These are phyloP conservation scores for Cacoxenus indagator DNA, from an alignment of 2,888 invertebrate species.

Conservation along the genomic window DNA sequence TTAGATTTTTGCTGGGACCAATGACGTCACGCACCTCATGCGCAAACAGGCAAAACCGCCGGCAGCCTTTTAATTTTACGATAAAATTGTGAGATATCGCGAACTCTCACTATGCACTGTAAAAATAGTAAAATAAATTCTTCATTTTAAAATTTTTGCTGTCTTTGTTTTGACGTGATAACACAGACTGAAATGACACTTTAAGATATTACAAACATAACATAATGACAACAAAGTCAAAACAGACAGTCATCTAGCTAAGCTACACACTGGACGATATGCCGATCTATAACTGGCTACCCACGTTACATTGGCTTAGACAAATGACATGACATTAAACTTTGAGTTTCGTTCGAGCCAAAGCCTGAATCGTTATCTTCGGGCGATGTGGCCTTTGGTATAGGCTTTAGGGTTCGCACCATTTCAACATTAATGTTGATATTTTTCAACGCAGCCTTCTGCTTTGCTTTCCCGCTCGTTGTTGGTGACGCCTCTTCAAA, in stretches of 20 bases:
- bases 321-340: too few species aligned
- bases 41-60: slow-evolving; percentile 20
- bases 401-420: slow-evolving; percentile 34
- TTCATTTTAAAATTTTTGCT: too few species aligned
- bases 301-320: too few species aligned
- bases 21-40: too few species aligned
- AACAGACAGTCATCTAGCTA: too few species aligned
- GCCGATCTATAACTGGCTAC: too few species aligned
- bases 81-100: slow-evolving; percentile 36
- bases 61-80: slow-evolving; percentile 45
- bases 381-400: slow-evolving; percentile 37
- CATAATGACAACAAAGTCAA: too few species aligned
- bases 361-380: slow-evolving; percentile 48
- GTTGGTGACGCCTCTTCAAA: not conserved
- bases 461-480: not conserved
- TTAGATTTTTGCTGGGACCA: too few species aligned
- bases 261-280: too few species aligned
- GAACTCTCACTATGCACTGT: slow-evolving; percentile 29
- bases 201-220: too few species aligned
- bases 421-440: slow-evolving; percentile 34
- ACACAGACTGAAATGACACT: too few species aligned
- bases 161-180: too few species aligned
- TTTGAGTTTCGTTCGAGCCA: not conserved
- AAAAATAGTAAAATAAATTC: slow-evolving; percentile 31
- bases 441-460: slow-evolving; percentile 7